Base-by-base conservation (phyloP, 2,888 invertebrate species). In the Hyles lineata region DNA sequence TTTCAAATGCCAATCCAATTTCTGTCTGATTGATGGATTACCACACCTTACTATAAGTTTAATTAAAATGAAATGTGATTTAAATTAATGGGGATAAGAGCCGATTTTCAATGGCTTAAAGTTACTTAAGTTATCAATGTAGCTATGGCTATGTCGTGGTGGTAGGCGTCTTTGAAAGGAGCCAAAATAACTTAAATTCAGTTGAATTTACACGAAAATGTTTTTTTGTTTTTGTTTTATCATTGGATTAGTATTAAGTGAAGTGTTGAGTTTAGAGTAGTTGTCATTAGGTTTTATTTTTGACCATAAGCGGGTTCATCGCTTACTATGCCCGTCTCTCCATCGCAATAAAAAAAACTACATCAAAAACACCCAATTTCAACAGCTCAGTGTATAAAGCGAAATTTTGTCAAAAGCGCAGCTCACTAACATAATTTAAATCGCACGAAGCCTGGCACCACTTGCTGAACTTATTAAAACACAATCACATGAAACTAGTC, bases 1-100 rank as follows among this genome's bases (percentile, higher is more conserved):
- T 84, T 83, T 82, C 81, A 80, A 81, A 82, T 80, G 79, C 76
- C 84, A 80, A 84, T 87, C 83, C 81, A 83, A 84, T 79, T 77
- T 78, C 76, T 74, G 77, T 76, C 80, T 73, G 73, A 79, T 81
- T 87, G 87, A 87, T 87, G 80, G 84, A 88, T 87, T 81, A 76
- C 70, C 74, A 73, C 72, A n/a, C 73, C 73, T 77, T 75, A 70
- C 75, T 75, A 75, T 50, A n/a, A 35, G n/a, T 69, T 72, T 35
- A 25, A 7, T 50, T 74, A 78, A 70, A 60, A 67, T 70, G 83
- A 76, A 78, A 72, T 74, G 43, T 43, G 79, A 80, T 74, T 77
- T 83, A 79, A 70, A 5, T 11, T 3, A 21, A 55, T 29, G 21
- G 0, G 8, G 6, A 29, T 73, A 76, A 71, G 72, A 62, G 19